Base-by-base conservation (phyloP, 1,140 invertebrate genomes). In the Ladona fulva region DNA sequence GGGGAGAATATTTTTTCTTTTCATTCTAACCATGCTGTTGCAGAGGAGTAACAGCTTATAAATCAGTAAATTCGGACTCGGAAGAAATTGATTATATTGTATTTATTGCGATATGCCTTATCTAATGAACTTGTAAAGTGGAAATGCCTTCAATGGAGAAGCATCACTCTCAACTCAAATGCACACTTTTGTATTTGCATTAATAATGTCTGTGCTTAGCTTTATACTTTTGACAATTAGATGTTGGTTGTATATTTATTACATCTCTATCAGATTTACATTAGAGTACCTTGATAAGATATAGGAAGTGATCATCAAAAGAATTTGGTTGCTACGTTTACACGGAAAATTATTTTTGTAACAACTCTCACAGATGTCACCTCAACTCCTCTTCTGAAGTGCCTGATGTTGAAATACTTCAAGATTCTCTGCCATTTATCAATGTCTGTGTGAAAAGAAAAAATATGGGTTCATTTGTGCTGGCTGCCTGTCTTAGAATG, bases 181-280 rank as follows among this genome's bases (percentile, higher is more conserved):
- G 52, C 52, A 66, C 52, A 66, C 16, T 66, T 66, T 66, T 66
- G n/a, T 66, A 66, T 66, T 19, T 66, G 52, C 52, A 66, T 66
- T 66, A 66, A 66, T 66, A 16, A 66, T 22, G n/a, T 66, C n/a
- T 66, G n/a, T 66, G 52, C 52, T 66, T 66, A 66, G 52, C 52
- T 66, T 66, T 66, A 66, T 66, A 66, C 14, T 66, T 37, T 66
- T 66, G 52, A 66, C 52, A 66, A 19, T 19, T 66, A 66, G 52
- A 66, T 66, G 52, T 66, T 22, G n/a, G n/a, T 19, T 66, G 14
- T 66, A 66, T 66, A 66, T 66, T 22, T 66, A 66, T 66, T 66
- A 22, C 52, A 6, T 66, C 16, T 66, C 16, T 3, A 66, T 66
- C 16, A 16, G n/a, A 19, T 22, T 66, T 66, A 22, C 52, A 66